These are phyloP conservation scores for Plemyria rubiginata DNA, from an alignment of 2,888 invertebrate species.

Conservation along the genomic window DNA sequence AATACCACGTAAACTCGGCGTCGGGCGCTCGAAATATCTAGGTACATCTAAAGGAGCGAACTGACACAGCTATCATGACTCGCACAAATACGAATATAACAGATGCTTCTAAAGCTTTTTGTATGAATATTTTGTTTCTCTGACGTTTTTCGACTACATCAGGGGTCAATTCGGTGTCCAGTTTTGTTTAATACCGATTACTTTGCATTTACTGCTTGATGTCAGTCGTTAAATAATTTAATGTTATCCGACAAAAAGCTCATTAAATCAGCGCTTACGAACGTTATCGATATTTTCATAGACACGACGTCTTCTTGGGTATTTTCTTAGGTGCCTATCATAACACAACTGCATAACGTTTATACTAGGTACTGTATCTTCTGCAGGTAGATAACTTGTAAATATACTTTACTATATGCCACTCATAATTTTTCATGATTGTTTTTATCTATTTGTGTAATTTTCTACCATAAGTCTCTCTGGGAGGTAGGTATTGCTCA, in stretches of 20 bases:
- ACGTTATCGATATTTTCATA: background rate
- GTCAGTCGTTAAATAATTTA: background rate
- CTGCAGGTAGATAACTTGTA: too few species aligned
- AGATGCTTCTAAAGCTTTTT: background rate
- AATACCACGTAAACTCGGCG: slow-evolving; percentile 75
- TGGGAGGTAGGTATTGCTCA: background rate
- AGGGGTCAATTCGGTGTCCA: slow-evolving; percentile 13
- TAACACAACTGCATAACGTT: background rate
- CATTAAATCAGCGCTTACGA: background rate
- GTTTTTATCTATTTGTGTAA: too few species aligned
- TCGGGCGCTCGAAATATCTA: slow-evolving; percentile 72
- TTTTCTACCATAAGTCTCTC: too few species aligned
- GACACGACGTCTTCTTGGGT: background rate
- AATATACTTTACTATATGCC: too few species aligned
- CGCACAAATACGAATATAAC: slow-evolving; percentile 26
- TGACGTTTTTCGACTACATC: background rate
- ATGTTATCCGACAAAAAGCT: background rate
- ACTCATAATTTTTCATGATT: too few species aligned
- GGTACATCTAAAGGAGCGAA: slow-evolving; percentile 50
- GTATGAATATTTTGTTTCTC: background rate
- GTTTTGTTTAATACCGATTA: slow-evolving; percentile 1
- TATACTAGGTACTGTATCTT: too few species aligned
- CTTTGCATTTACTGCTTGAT: slow-evolving; percentile 2
- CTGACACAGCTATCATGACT: slow-evolving; percentile 30
- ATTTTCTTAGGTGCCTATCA: background rate